A percentile compares a stretch with the other conserved stretches of the same genome.
Conservation (phyloP, 2,888 invertebrate species). For the Amaurobius ferox region DNA sequence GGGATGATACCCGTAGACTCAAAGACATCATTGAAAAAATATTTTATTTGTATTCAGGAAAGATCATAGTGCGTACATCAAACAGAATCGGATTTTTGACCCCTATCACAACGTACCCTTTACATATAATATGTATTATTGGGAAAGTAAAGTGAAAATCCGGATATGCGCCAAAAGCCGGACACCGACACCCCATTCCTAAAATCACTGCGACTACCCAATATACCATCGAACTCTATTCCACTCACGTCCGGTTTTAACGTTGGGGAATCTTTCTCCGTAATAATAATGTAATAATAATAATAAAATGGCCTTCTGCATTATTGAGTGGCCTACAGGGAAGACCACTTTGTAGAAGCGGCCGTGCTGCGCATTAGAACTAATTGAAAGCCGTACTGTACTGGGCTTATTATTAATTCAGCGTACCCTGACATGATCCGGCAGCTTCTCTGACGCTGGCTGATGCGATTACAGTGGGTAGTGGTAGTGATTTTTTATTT, state of each 20-base stretch:
- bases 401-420: constrained; percentile 49
- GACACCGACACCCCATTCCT: neutral
- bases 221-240: neutral
- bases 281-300: constrained; percentile 35
- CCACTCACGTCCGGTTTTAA: constrained; percentile 51
- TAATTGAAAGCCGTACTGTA: constrained; percentile 54
- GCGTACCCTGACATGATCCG: constrained; percentile 36
- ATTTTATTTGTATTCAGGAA: too few relatives aligned
- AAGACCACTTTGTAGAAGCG: constrained; percentile 52
- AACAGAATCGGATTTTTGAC: too few relatives aligned
- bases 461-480: constrained; percentile 37
- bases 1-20: too few relatives aligned
- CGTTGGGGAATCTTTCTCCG: neutral
- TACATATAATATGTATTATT: too few relatives aligned
- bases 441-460: neutral
- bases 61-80: too few relatives aligned
- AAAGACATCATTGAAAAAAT: too few relatives aligned
- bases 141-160: neutral
- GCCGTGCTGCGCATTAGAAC: constrained; percentile 31
- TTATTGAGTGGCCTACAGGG: constrained; percentile 50
- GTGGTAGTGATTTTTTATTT: neutral
- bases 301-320: constrained; percentile 58
- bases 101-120: too few relatives aligned
- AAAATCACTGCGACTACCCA: neutral
- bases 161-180: neutral